A percentile compares a stretch with the other conserved stretches of the same genome.
Evolutionary conservation across 2,113 vertebrate genomes (phyloP).

Genomic region (Chlamydotis undulata): DNA sequence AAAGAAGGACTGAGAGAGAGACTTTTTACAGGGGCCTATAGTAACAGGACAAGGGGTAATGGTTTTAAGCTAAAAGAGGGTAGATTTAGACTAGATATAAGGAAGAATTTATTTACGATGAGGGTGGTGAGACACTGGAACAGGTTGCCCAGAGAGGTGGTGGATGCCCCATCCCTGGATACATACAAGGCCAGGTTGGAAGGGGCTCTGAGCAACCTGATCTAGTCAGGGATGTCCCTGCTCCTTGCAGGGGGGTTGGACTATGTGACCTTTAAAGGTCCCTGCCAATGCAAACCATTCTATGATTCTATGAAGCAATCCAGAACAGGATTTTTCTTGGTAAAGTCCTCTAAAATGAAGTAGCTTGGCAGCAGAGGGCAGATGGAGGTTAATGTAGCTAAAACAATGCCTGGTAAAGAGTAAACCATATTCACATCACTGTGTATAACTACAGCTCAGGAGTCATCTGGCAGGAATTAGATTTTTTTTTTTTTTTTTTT

Average conservation of each 20-base stretch:
- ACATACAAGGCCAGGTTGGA: background rate
- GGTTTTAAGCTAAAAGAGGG: background rate
- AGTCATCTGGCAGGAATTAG: background rate
- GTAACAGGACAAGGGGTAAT: background rate
- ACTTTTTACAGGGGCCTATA: background rate
- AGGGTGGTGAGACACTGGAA: rapidly evolving
- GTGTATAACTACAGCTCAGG: background rate
- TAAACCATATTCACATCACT: background rate
- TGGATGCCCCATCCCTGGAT: background rate
- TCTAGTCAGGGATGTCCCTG: background rate
- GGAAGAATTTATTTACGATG: background rate
- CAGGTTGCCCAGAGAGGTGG: background rate
- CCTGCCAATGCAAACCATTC: background rate
- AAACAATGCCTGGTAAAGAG: background rate
- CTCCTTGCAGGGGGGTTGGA: background rate
- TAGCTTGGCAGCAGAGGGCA: background rate
- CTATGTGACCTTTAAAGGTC: background rate
- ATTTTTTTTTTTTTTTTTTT: too few species aligned
- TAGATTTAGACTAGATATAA: background rate
- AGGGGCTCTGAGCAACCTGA: background rate
- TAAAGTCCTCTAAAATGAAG: background rate
- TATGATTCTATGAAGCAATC: background rate
- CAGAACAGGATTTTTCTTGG: background rate
- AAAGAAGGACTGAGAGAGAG: background rate
- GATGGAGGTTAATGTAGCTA: background rate